A percentile compares a stretch with the other conserved stretches of the same genome.
Evolutionary conservation across 2,888 invertebrate genomes (phyloP).

Genomic region (Strigamia crassipes): DNA sequence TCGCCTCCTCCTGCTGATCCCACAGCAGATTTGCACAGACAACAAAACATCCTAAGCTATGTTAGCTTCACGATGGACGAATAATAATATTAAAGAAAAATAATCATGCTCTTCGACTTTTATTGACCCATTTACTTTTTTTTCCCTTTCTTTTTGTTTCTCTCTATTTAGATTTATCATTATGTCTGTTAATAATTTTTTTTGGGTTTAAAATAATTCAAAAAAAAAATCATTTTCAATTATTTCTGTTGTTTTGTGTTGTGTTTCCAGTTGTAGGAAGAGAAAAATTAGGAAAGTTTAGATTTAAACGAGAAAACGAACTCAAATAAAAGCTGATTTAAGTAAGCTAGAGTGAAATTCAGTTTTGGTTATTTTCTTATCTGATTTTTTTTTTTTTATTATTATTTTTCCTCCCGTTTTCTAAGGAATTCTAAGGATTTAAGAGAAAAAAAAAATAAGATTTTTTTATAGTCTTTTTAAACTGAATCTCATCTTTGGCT

Average conservation of each 20-base stretch:
- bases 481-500: constrained; percentile 16
- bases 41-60: constrained; percentile 36
- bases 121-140: constrained; percentile 19
- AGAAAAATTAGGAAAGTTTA: constrained; percentile 26
- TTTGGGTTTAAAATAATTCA: constrained; percentile 4
- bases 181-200: constrained; percentile 5
- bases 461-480: neutral
- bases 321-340: constrained; percentile 2
- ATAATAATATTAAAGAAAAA: constrained; percentile 18
- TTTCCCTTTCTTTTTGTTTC: neutral
- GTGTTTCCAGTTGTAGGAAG: constrained; percentile 27
- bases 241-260: constrained; percentile 30
- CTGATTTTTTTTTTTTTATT: neutral
- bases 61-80: constrained; percentile 39
- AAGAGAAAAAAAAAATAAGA: neutral
- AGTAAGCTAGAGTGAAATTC: constrained; percentile 11
- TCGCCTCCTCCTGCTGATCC: constrained; percentile 36
- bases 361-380: neutral
- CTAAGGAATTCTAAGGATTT: neutral
- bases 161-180: constrained; percentile 1
- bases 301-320: neutral
- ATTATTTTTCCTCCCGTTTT: neutral
- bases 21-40: constrained; percentile 39
- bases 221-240: constrained; percentile 1
- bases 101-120: constrained; percentile 28